These are phyloP conservation scores for Myotis pilosus DNA, from an alignment of 2,797 vertebrate species.

Conservation along the genomic window DNA sequence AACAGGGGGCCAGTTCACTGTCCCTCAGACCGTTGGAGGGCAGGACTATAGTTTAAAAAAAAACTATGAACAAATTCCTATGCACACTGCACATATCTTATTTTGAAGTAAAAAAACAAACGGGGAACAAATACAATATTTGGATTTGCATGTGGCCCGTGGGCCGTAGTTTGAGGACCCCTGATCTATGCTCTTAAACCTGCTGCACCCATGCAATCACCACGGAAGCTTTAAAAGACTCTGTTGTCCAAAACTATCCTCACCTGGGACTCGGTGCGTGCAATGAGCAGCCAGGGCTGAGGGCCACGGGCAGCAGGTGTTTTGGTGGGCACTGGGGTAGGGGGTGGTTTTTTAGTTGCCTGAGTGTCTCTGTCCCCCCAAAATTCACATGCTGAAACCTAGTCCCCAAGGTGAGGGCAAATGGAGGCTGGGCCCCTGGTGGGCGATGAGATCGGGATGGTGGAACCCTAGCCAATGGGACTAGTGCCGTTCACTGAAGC, in stretches of 20 bases:
- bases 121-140: no score
- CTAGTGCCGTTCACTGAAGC: background rate
- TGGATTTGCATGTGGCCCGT: no score
- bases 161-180: no score
- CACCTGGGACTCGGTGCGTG: background rate
- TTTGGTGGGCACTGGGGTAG: no score
- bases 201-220: background rate
- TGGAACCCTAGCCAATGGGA: background rate
- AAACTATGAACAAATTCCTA: no score
- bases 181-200: background rate
- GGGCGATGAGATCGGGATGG: background rate
- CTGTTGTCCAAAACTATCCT: background rate
- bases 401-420: background rate
- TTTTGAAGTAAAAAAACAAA: no score
- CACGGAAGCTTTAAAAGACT: background rate
- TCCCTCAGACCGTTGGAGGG: no score
- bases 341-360: background rate
- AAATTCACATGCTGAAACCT: background rate
- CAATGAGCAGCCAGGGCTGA: background rate
- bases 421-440: background rate
- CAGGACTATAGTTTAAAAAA: no score
- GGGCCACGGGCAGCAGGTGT: no score
- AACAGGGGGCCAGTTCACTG: no score
- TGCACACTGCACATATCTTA: no score
- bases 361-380: background rate